These are phyloP conservation scores for Daktulosphaira vitifoliae DNA, from an alignment of 1,140 invertebrate genomes.

Conservation along the genomic window DNA sequence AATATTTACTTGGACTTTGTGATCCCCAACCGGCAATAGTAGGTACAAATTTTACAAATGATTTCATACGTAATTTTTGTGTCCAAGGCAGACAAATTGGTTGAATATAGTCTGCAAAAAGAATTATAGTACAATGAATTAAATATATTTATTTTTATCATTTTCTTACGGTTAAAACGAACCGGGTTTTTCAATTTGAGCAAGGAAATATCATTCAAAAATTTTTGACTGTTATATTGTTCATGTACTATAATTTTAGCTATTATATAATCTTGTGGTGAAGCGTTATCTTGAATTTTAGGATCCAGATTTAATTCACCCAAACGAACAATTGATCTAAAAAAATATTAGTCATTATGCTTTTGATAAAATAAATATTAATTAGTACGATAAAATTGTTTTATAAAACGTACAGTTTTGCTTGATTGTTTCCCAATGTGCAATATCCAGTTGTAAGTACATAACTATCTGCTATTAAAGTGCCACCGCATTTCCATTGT, in stretches of 20 bases:
- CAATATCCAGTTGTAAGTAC: conserved; percentile 23
- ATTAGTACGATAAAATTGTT: no score
- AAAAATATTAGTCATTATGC: no score
- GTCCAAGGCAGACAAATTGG: no score
- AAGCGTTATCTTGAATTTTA: conserved; percentile 40
- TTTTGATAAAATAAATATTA: no score
- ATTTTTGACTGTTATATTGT: conserved; percentile 43
- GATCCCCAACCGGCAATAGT: no score
- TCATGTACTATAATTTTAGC: conserved; percentile 41
- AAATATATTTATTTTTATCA: no score
- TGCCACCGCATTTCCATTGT: conserved; percentile 16
- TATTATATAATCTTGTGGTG: conserved; percentile 42
- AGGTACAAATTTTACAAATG: no score
- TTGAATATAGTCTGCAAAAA: no score
- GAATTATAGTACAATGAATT: no score
- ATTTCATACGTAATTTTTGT: no score
- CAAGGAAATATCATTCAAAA: conserved; percentile 48
- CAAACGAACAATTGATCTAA: conserved; percentile 41
- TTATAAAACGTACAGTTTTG: no score
- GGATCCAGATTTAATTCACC: conserved; percentile 44
- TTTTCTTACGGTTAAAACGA: conserved; percentile 42
- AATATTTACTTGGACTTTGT: no score
- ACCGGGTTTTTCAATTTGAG: conserved; percentile 44
- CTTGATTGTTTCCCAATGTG: background rate
- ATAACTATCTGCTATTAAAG: conserved; percentile 1